phyloP scores from a whole-genome alignment of 2,113 vertebrate species.

The Eolophus roseicapilla region DNA sequence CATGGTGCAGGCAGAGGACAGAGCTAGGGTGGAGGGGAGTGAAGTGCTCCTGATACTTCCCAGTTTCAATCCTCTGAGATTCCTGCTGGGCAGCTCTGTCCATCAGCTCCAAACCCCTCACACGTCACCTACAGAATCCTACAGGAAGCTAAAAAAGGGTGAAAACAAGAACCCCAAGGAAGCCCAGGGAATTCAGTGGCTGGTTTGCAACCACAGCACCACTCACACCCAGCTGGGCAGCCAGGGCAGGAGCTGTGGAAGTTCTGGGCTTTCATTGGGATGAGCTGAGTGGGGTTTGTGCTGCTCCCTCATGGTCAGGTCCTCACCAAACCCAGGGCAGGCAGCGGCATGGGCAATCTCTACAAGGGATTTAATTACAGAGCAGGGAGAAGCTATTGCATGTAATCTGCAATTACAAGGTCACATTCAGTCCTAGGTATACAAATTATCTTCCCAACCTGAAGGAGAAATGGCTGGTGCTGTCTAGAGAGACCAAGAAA shows the following conservation, averaged over 20 bases:
- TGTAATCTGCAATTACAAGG: background rate
- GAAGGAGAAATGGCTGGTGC: background rate
- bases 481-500: background rate
- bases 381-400: background rate
- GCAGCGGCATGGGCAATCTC: background rate
- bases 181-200: background rate
- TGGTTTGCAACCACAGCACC: background rate
- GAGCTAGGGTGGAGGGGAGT: background rate
- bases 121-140: background rate
- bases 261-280: background rate
- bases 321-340: rapidly evolving
- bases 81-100: background rate
- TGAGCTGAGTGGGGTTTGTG: background rate
- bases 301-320: rapidly evolving
- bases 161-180: background rate
- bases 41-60: rapidly evolving
- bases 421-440: background rate
- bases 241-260: background rate
- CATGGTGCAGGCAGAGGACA: background rate
- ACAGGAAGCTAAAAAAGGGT: background rate
- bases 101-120: background rate
- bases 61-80: background rate
- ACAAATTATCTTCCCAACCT: background rate
- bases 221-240: background rate
- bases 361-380: rapidly evolving